A percentile compares a stretch with the other conserved stretches of the same genome.
phyloP scores from a whole-genome alignment of 2,797 vertebrate species.

The Danio jaintianensis region DNA sequence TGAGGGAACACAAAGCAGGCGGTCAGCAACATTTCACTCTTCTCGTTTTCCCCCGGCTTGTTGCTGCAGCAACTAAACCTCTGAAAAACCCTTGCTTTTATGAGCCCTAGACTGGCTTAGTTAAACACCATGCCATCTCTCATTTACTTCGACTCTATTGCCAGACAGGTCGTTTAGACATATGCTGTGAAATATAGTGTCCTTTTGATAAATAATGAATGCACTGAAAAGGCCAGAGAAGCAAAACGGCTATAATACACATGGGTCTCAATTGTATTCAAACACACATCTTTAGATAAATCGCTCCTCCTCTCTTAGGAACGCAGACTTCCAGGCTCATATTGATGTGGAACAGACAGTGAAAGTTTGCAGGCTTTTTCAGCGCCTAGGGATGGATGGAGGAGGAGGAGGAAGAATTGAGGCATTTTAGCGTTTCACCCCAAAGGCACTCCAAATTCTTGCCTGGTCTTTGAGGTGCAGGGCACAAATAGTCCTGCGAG shows the following conservation, averaged over 20 bases:
- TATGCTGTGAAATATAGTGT: conserved; percentile 37
- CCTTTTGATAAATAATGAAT: conserved; percentile 52
- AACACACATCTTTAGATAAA: conserved; percentile 31
- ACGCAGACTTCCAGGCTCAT: conserved; percentile 12
- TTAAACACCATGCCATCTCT: conserved; percentile 34
- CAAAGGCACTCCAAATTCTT: conserved; percentile 37
- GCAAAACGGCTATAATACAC: not conserved
- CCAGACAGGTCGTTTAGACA: conserved; percentile 43
- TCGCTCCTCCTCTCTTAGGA: conserved; percentile 21
- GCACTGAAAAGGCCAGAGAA: conserved; percentile 34
- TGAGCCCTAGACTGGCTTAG: conserved; percentile 38
- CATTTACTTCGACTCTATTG: conserved; percentile 45
- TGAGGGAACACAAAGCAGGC: conserved; percentile 38
- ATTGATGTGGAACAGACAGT: conserved; percentile 46
- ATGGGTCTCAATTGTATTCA: conserved; percentile 37
- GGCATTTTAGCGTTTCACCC: conserved; percentile 47
- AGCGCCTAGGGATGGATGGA: conserved; percentile 27
- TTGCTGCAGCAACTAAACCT: conserved; percentile 32
- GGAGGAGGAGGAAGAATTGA: conserved; percentile 22
- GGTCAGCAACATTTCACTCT: conserved; percentile 44
- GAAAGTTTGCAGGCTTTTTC: conserved; percentile 42
- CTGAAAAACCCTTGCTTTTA: conserved; percentile 42
- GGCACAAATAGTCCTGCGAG: conserved; percentile 44
- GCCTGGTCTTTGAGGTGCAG: conserved; percentile 19
- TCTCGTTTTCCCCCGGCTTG: conserved; percentile 12